phyloP scores from a whole-genome alignment of 2,797 vertebrate genomes.

The Rhabdomys pumilio region DNA sequence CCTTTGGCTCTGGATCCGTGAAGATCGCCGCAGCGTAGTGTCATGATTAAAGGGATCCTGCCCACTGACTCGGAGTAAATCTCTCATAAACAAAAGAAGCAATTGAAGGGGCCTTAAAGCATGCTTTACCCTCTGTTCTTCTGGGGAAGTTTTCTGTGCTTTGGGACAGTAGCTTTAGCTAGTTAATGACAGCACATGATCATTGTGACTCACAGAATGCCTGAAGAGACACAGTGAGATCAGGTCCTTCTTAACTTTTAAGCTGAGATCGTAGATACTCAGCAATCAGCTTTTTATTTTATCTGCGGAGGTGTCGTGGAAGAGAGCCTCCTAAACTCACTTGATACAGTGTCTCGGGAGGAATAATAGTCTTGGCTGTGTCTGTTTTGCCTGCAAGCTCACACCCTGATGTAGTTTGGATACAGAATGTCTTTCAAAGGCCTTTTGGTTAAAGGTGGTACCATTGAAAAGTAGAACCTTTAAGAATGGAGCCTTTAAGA shows the following conservation, averaged over 20 bases:
- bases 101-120: constrained; percentile 45
- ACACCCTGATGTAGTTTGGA: not conserved
- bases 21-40: constrained; percentile 79
- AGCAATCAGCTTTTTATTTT: not conserved
- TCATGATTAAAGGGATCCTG: constrained; percentile 75
- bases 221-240: not conserved
- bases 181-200: constrained; percentile 23
- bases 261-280: not conserved
- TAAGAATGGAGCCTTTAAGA: not conserved
- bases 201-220: not conserved
- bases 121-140: not conserved
- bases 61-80: constrained; percentile 73
- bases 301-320: not conserved
- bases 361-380: not conserved
- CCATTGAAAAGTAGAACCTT: too few relatives aligned
- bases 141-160: not conserved
- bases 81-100: constrained; percentile 74
- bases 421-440: not conserved
- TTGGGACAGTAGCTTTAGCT: not conserved
- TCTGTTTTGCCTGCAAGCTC: not conserved
- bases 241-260: not conserved
- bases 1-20: constrained; percentile 82
- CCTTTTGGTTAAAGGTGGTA: not conserved
- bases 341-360: not conserved
- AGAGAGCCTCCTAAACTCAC: not conserved